phyloP scores from a whole-genome alignment of 2,797 vertebrate species.

The Bovichtus variegatus region DNA sequence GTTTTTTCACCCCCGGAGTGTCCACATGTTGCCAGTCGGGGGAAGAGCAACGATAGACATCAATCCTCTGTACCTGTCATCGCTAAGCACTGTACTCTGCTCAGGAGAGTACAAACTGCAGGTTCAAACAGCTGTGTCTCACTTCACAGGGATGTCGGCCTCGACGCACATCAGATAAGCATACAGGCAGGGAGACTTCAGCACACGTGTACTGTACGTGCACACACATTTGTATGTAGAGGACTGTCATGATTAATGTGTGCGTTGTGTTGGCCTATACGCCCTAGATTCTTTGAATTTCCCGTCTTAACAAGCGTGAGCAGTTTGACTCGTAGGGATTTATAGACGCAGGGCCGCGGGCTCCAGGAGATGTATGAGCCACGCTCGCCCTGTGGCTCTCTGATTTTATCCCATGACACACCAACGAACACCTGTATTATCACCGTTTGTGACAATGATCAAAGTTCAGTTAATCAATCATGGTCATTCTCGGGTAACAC shows the following conservation, averaged over 20 bases:
- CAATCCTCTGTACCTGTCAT: constrained; percentile 53
- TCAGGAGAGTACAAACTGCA: constrained; percentile 55
- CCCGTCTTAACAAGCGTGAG: constrained; percentile 35
- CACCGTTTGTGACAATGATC: constrained; percentile 28
- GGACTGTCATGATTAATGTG: constrained; percentile 53
- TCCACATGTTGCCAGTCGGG: constrained; percentile 49
- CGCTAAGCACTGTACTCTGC: constrained; percentile 39
- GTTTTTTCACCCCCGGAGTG: constrained; percentile 8
- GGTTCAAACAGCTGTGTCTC: constrained; percentile 57
- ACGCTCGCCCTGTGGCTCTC: constrained; percentile 22
- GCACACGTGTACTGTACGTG: constrained; percentile 26
- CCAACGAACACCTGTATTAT: constrained; percentile 28
- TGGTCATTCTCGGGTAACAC: constrained; percentile 19
- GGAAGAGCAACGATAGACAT: constrained; percentile 48
- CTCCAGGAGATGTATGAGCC: constrained; percentile 55
- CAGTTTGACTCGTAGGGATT: constrained; percentile 56
- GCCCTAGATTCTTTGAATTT: constrained; percentile 61
- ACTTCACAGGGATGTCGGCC: constrained; percentile 25
- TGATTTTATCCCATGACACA: constrained; percentile 40
- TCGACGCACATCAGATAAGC: constrained; percentile 30
- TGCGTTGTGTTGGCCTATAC: constrained; percentile 36
- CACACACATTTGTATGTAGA: constrained; percentile 23
- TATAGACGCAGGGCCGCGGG: constrained; percentile 41
- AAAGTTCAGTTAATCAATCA: constrained; percentile 17
- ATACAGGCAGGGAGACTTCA: constrained; percentile 11